These are phyloP conservation scores for Rhamphomyia laevipes DNA, from an alignment of 2,888 invertebrate species.

Conservation along the genomic window DNA sequence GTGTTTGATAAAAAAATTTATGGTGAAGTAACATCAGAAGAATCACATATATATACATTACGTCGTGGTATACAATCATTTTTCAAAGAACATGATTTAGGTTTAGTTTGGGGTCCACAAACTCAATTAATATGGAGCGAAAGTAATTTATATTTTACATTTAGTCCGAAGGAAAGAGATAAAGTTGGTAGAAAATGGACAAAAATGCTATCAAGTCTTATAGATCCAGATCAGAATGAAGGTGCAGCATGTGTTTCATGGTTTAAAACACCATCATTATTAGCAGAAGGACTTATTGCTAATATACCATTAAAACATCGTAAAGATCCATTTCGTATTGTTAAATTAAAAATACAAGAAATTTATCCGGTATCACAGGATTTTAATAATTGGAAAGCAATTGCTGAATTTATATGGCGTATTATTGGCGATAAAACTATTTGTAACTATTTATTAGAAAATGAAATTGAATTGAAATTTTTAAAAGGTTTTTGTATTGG, in stretches of 20 bases:
- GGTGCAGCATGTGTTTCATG: slow-evolving; percentile 36
- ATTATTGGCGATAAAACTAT: slow-evolving; percentile 29
- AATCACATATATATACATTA: slow-evolving; percentile 27
- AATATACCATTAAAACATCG: slow-evolving; percentile 28
- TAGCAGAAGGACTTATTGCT: slow-evolving; percentile 31
- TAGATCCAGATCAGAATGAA: not conserved
- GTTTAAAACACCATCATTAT: slow-evolving; percentile 28
- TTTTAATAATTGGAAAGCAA: slow-evolving; percentile 31
- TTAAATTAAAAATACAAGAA: slow-evolving; percentile 30
- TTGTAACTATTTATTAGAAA: slow-evolving; percentile 13
- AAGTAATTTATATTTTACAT: slow-evolving; percentile 35
- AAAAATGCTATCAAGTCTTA: slow-evolving; percentile 9
- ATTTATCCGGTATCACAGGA: slow-evolving; percentile 24
- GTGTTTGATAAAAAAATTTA: slow-evolving; percentile 22
- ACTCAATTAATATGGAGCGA: slow-evolving; percentile 37
- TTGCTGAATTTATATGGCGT: slow-evolving; percentile 28
- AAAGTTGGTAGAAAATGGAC: slow-evolving; percentile 19
- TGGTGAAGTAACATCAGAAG: slow-evolving; percentile 29
- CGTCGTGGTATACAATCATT: slow-evolving; percentile 30
- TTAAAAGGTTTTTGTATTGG: slow-evolving; percentile 13
- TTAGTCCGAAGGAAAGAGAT: slow-evolving; percentile 38
- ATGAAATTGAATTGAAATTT: slow-evolving; percentile 1
- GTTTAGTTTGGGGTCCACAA: slow-evolving; percentile 35
- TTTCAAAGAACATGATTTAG: slow-evolving; percentile 29
- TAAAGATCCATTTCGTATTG: slow-evolving; percentile 27